Evolutionary conservation across 1,140 invertebrate species (phyloP), one percentile per base, ranked within the genome.

Genomic region (Anastatus disparis): DNA sequence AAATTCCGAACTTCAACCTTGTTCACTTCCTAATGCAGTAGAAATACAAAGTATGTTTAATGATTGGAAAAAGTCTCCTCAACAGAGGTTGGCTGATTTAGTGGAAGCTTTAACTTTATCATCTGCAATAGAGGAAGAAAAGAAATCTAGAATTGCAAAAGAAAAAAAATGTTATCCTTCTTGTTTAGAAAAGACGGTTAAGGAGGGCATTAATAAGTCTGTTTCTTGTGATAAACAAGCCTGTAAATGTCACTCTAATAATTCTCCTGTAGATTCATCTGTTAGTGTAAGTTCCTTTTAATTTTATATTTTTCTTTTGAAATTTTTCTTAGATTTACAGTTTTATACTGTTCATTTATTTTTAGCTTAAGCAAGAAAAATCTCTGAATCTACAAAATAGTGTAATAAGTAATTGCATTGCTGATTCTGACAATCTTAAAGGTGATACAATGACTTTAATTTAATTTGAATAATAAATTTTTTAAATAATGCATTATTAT

Each of bases 1-100:
- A 29, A 61, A 35, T 8, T 42, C 56, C 7, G 27, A 68, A 38
- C 12, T 38, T 40, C 55, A 61, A 42, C 38, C 56, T 0, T 64
- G 61, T 50, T 58, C 52, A 27, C 52, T 64, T 20, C 52, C 69
- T 13, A 58, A 71, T 52, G 63, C 64, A 4, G 24, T 71, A 31
- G 70, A 72, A 72, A 72, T 72, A 44, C 63, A 72, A 48, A 72
- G 64, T 46, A 72, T 72, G 70, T 67, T 72, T 62, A 67, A 62
- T 56, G 70, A 72, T 46, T 72, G 70, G 70, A 72, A 72, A 48
- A 67, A 67, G 46, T 72, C 70, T 62, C 70, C 70, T 35, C 56
- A 72, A 55, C 63, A 72, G n/a, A 67, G 64, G 48, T 58, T 72
- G 46, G 58, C 70, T 4, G 64, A 72, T 46, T 67, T 72, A 62